Evolutionary conservation across 2,797 vertebrate species (phyloP).

Genomic region (Sarcoramphus papa): DNA sequence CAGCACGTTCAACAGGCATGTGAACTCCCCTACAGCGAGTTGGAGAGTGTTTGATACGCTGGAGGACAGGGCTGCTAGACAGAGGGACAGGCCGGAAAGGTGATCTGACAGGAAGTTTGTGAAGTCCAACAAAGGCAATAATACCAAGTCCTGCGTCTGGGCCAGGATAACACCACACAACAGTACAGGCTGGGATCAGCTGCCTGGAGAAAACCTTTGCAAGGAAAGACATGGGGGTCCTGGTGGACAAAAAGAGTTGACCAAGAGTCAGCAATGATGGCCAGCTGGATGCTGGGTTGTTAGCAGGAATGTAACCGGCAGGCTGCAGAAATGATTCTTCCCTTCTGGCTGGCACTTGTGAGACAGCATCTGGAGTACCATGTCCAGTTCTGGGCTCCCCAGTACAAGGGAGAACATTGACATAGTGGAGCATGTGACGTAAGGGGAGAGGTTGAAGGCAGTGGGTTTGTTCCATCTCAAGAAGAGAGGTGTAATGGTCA

Average conservation of each 20-base stretch:
- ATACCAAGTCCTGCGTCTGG: neutral
- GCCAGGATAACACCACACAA: neutral
- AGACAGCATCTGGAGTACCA: neutral
- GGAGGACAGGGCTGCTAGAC: neutral
- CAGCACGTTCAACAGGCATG: neutral
- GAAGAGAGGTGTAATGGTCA: neutral
- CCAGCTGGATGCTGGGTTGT: neutral
- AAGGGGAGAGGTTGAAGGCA: neutral
- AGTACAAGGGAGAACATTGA: neutral
- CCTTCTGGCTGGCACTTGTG: neutral
- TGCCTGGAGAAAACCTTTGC: neutral
- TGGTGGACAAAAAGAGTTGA: neutral
- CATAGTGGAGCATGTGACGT: neutral
- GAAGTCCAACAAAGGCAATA: neutral
- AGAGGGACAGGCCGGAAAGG: neutral
- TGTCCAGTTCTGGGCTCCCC: neutral
- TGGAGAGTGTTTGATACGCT: fast-evolving
- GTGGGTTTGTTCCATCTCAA: fast-evolving
- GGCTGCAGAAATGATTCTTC: neutral
- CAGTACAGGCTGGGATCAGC: neutral
- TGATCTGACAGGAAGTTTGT: neutral
- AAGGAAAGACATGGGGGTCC: neutral
- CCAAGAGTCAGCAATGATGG: neutral
- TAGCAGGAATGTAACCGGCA: neutral
- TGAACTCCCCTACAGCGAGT: neutral